These are phyloP conservation scores for Crioceris asparagi DNA, from an alignment of 2,888 invertebrate species.

Conservation along the genomic window DNA sequence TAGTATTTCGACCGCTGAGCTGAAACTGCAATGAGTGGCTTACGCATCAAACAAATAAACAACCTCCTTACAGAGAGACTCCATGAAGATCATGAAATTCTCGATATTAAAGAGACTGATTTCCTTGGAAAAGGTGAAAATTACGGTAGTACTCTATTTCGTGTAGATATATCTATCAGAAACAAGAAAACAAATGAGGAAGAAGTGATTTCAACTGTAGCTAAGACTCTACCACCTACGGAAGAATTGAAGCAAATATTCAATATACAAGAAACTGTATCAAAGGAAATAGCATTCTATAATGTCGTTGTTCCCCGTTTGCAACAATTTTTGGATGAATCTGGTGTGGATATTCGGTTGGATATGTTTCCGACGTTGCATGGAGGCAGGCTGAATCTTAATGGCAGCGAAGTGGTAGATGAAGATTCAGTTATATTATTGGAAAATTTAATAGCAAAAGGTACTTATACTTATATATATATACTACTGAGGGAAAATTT, in stretches of 20 bases:
- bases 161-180: constrained; percentile 7
- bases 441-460: constrained; percentile 34
- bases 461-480: no score
- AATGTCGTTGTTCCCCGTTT: constrained; percentile 36
- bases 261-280: constrained; percentile 39
- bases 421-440: constrained; percentile 41
- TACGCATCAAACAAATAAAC: constrained; percentile 7
- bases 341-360: constrained; percentile 30
- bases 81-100: constrained; percentile 4
- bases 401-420: constrained; percentile 31
- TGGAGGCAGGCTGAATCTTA: constrained; percentile 28
- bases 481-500: no score
- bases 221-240: neutral
- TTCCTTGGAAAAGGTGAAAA: constrained; percentile 13
- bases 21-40: no score
- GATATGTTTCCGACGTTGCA: constrained; percentile 39
- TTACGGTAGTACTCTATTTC: constrained; percentile 11
- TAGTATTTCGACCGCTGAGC: no score
- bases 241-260: neutral
- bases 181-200: constrained; percentile 3
- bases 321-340: constrained; percentile 35
- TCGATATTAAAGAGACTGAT: neutral
- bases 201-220: constrained; percentile 2
- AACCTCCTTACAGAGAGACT: constrained; percentile 7
- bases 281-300: constrained; percentile 43